A percentile compares a stretch with the other conserved stretches of the same genome.
phyloP scores from a whole-genome alignment of 2,113 vertebrate genomes.

The Cyprinodon variegatus region DNA sequence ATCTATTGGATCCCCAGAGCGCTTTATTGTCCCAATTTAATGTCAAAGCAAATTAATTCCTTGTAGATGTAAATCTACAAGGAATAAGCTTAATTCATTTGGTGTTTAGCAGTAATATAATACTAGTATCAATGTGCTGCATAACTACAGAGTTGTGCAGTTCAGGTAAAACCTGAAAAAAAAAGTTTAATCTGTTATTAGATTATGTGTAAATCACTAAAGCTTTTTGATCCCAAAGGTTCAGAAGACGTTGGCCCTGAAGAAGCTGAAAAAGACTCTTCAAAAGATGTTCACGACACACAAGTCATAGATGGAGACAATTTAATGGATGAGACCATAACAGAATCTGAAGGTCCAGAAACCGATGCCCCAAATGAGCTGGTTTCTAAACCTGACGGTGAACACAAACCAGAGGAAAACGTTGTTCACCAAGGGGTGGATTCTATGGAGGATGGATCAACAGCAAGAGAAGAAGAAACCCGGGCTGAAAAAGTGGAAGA shows the following conservation, averaged over 20 bases:
- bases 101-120: too few relatives aligned
- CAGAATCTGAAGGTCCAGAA: slow-evolving; percentile 10
- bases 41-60: too few relatives aligned
- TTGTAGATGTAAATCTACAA: too few relatives aligned
- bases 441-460: slow-evolving; percentile 48
- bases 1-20: too few relatives aligned
- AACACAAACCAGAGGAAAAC: slow-evolving; percentile 31
- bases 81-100: too few relatives aligned
- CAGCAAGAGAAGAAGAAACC: slow-evolving; percentile 3
- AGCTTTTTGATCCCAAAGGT: too few relatives aligned
- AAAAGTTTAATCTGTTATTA: too few relatives aligned
- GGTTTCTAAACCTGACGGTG: slow-evolving; percentile 8
- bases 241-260: not conserved
- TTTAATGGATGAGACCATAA: not conserved
- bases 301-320: slow-evolving; percentile 37
- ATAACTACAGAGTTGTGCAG: too few relatives aligned
- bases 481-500: not conserved
- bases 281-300: slow-evolving; percentile 6
- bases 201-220: too few relatives aligned
- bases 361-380: not conserved
- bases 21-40: too few relatives aligned
- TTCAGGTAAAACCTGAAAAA: too few relatives aligned
- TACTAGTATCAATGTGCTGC: too few relatives aligned
- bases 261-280: not conserved
- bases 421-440: slow-evolving; percentile 36